phyloP scores from a whole-genome alignment of 1,140 invertebrate genomes.

The Leptoteleia sp. region DNA sequence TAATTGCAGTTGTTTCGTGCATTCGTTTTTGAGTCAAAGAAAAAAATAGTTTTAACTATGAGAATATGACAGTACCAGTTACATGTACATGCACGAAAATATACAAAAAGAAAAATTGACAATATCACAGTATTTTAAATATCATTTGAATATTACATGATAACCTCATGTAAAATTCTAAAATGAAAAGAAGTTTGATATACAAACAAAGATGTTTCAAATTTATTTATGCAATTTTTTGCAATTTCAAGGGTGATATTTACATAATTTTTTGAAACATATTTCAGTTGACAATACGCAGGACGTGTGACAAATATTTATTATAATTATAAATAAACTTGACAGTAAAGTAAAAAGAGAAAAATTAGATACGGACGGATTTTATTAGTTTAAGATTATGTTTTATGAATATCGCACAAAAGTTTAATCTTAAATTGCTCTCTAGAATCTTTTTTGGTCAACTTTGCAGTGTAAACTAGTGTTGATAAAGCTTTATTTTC shows the following conservation, averaged over 20 bases:
- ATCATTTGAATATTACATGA: not conserved
- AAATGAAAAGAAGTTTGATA: not conserved
- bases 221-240: not conserved
- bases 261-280: not conserved
- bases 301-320: not conserved
- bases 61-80: not conserved
- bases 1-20: constrained; percentile 1
- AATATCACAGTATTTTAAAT: not conserved
- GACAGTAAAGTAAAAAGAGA: too few relatives aligned
- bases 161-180: not conserved
- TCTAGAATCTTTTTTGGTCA: too few relatives aligned
- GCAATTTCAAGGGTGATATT: not conserved
- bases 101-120: too few relatives aligned
- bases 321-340: too few relatives aligned
- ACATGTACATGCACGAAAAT: not conserved
- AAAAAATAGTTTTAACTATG: too few relatives aligned
- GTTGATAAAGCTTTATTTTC: too few relatives aligned
- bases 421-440: too few relatives aligned
- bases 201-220: not conserved
- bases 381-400: too few relatives aligned
- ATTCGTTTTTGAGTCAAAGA: not conserved
- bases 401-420: too few relatives aligned
- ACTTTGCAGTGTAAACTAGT: too few relatives aligned
- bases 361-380: too few relatives aligned
- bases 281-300: not conserved